Evolutionary conservation across 2,888 invertebrate genomes (phyloP).

Genomic region (Tortrix viridana): DNA sequence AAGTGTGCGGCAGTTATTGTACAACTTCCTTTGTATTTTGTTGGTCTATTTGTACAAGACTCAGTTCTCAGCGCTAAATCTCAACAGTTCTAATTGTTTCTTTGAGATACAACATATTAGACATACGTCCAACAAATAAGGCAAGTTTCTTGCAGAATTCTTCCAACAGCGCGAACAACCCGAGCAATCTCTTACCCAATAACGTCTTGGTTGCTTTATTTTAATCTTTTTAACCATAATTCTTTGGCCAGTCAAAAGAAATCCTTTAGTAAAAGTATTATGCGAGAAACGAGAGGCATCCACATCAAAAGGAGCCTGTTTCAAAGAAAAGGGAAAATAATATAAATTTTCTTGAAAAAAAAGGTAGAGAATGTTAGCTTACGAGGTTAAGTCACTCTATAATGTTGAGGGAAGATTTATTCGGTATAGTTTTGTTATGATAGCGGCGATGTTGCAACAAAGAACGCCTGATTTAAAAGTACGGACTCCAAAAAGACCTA

Average conservation of each 20-base stretch:
- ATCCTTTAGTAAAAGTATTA: slow-evolving; percentile 36
- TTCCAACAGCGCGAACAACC: background rate
- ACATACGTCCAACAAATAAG: slow-evolving; percentile 4
- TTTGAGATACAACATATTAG: slow-evolving; percentile 11
- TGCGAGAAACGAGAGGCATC: slow-evolving; percentile 27
- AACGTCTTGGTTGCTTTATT: slow-evolving; percentile 20
- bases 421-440: slow-evolving; percentile 14
- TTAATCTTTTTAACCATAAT: slow-evolving; percentile 31
- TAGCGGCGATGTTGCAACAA: slow-evolving; percentile 1
- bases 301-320: slow-evolving; percentile 30
- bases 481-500: background rate
- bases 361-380: slow-evolving; percentile 26
- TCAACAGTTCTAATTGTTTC: slow-evolving; percentile 9
- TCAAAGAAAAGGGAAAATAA: slow-evolving; percentile 33
- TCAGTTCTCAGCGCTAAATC: slow-evolving; percentile 3
- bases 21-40: background rate
- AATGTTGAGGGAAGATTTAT: slow-evolving; percentile 25
- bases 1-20: too few species aligned
- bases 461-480: slow-evolving; percentile 13
- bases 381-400: slow-evolving; percentile 20
- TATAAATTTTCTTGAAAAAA: slow-evolving; percentile 32
- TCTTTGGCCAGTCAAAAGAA: slow-evolving; percentile 29
- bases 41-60: background rate
- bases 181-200: slow-evolving; percentile 24
- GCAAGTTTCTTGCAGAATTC: slow-evolving; percentile 2